Evolutionary conservation across 2,888 invertebrate species (phyloP).

Genomic region (Tillus elongatus): DNA sequence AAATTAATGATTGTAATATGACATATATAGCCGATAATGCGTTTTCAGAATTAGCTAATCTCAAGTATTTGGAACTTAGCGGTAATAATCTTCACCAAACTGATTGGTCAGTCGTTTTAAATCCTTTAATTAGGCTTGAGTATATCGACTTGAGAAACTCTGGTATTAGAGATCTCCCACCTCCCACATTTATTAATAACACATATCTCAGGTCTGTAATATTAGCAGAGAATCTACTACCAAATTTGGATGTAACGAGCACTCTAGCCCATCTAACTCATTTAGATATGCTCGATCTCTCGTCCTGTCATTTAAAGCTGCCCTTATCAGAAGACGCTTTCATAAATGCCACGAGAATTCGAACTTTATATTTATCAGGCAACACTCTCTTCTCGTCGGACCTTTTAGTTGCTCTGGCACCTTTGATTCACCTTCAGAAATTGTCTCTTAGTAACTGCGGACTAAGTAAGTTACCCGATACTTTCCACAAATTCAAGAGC

Average conservation of each 20-base stretch:
- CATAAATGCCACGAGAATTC: slow-evolving; percentile 56
- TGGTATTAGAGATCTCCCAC: slow-evolving; percentile 51
- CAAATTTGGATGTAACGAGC: slow-evolving; percentile 54
- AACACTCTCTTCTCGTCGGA: slow-evolving; percentile 62
- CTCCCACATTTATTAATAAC: slow-evolving; percentile 56
- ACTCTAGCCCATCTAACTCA: slow-evolving; percentile 57
- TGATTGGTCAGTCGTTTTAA: slow-evolving; percentile 55
- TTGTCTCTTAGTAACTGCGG: slow-evolving; percentile 60
- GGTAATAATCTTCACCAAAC: slow-evolving; percentile 53
- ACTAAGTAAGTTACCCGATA: slow-evolving; percentile 54
- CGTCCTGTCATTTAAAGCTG: slow-evolving; percentile 57
- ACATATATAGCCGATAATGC: slow-evolving; percentile 48
- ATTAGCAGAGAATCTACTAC: slow-evolving; percentile 56
- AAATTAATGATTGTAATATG: slow-evolving; percentile 56
- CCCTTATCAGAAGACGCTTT: slow-evolving; percentile 61
- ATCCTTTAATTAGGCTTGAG: slow-evolving; percentile 52
- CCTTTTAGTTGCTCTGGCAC: slow-evolving; percentile 55
- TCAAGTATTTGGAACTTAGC: slow-evolving; percentile 56
- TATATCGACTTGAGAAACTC: slow-evolving; percentile 55
- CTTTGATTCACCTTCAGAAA: slow-evolving; percentile 55
- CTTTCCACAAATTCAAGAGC: slow-evolving; percentile 56
- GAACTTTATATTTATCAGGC: slow-evolving; percentile 56
- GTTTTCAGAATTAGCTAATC: slow-evolving; percentile 50
- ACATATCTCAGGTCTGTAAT: slow-evolving; percentile 54
- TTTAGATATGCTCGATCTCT: slow-evolving; percentile 57